Evolutionary conservation across 2,113 vertebrate species (phyloP).

Genomic region (Saiga tatarica): DNA sequence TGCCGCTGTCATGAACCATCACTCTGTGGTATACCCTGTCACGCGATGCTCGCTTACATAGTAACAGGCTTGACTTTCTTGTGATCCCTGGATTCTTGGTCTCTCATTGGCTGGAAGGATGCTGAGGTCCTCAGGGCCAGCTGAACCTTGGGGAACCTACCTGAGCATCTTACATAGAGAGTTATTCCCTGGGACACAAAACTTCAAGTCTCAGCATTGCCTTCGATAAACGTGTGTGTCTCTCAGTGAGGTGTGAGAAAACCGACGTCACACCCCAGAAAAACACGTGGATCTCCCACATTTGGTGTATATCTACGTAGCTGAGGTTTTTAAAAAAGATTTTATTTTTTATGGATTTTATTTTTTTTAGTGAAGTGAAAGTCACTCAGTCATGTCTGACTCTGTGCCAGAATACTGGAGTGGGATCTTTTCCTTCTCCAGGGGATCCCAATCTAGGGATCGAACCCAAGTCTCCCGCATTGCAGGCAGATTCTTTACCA

Average conservation of each 20-base stretch:
- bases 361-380: not conserved
- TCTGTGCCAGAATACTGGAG: not conserved
- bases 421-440: not conserved
- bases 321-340: too few relatives aligned
- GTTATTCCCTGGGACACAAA: not conserved
- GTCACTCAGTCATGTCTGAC: not conserved
- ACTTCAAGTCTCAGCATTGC: not conserved
- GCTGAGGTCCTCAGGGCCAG: not conserved
- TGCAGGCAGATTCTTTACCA: not conserved
- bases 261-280: not conserved
- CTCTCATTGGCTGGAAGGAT: not conserved
- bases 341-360: not conserved
- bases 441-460: too few relatives aligned
- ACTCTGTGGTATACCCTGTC: not conserved
- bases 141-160: not conserved
- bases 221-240: not conserved
- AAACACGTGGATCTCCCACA: not conserved
- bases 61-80: not conserved
- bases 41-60: not conserved
- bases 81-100: not conserved
- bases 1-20: not conserved
- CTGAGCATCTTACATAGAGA: not conserved
- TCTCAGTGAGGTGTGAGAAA: not conserved
- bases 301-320: not conserved
- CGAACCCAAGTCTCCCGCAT: rapidly evolving